Percentiles rank a stretch among this genome's conserved stretches.
These are phyloP conservation scores for Cheiracanthium punctorium DNA, from an alignment of 2,888 invertebrate genomes.

Conservation along the genomic window DNA sequence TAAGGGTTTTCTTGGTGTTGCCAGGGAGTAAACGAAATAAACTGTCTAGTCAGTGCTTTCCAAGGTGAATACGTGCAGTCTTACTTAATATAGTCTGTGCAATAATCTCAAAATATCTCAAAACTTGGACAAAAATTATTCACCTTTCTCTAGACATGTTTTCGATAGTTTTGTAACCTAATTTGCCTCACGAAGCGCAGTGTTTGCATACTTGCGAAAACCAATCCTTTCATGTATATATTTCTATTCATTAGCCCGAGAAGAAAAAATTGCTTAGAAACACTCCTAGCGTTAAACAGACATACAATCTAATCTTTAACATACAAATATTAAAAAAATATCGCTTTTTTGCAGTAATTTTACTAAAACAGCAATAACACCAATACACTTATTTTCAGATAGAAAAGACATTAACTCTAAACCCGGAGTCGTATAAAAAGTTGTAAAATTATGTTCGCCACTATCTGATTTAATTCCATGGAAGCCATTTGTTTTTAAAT, in stretches of 20 bases:
- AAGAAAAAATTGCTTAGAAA: background rate
- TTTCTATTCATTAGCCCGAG: background rate
- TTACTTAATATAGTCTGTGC: background rate
- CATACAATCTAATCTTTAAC: background rate
- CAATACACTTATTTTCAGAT: background rate
- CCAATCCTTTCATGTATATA: background rate
- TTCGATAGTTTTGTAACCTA: slow-evolving; percentile 64
- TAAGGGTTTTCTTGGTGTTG: background rate
- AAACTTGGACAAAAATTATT: slow-evolving; percentile 17
- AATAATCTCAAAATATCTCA: background rate
- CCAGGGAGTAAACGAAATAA: background rate
- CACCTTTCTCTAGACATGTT: slow-evolving; percentile 64
- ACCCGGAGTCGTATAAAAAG: background rate
- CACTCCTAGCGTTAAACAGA: background rate
- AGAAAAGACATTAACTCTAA: background rate
- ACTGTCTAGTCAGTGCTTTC: slow-evolving; percentile 11
- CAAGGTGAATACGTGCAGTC: background rate
- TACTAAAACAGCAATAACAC: slow-evolving; percentile 4
- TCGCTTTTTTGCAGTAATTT: background rate
- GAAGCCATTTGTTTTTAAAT: background rate
- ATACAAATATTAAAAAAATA: slow-evolving; percentile 49
- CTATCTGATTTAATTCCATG: background rate
- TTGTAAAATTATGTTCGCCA: background rate
- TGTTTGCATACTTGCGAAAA: slow-evolving; percentile 12
- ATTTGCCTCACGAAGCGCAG: slow-evolving; percentile 20